phyloP scores from a whole-genome alignment of 2,797 vertebrate genomes.

The Poecilia wingei region DNA sequence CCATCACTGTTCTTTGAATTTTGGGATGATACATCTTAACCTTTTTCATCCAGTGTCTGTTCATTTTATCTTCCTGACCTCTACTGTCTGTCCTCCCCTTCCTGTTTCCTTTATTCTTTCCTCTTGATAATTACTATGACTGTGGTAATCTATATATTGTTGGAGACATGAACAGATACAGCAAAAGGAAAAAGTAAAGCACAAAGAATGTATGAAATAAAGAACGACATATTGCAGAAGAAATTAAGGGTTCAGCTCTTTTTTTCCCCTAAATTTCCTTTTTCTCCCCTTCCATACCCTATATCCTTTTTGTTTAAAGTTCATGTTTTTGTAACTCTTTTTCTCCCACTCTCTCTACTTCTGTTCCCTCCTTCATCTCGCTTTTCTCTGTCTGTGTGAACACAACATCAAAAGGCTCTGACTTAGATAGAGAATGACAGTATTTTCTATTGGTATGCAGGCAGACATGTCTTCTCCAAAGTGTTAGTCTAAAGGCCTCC shows the following conservation, averaged over 20 bases:
- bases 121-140: conserved; percentile 20
- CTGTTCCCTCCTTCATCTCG: conserved; percentile 55
- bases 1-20: background rate
- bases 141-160: conserved; percentile 24
- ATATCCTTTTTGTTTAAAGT: conserved; percentile 17
- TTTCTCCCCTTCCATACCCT: background rate
- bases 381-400: conserved; percentile 70
- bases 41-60: background rate
- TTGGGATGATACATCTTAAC: background rate
- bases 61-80: background rate
- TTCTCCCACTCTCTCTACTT: conserved; percentile 36
- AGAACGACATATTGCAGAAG: conserved; percentile 16
- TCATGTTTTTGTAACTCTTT: conserved; percentile 28
- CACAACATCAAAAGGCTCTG: conserved; percentile 78
- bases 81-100: background rate
- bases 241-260: conserved; percentile 16
- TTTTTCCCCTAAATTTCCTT: conserved; percentile 15
- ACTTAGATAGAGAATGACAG: conserved; percentile 77
- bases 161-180: conserved; percentile 15
- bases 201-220: conserved; percentile 5
- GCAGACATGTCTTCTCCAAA: conserved; percentile 71
- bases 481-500: conserved; percentile 75
- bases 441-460: conserved; percentile 78
- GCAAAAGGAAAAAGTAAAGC: background rate
- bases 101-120: conserved; percentile 1